Base-by-base conservation (phyloP, 2,113 vertebrate species). In the Catagonus wagneri region DNA sequence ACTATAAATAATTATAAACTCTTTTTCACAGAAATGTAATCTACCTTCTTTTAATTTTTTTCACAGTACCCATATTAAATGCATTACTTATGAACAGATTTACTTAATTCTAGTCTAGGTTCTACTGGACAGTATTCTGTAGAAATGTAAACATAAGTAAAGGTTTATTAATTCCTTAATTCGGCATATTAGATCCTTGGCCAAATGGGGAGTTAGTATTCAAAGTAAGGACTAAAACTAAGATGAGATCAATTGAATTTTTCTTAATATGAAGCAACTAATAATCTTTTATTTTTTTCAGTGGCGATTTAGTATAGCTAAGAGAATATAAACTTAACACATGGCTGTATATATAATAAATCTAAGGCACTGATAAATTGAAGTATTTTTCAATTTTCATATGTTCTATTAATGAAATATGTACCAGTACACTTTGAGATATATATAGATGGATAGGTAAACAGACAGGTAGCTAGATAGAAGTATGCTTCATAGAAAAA, bases 141-240 rank as follows among this genome's bases (percentile, higher is more conserved):
- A 80, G 36, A 66, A 61, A 85, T 50, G 17, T 54, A 71, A 90
- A 85, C 7, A 20, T 65, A 94, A 81, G 25, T 36, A 68, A 56
- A 89, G 52, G 22, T 39, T 15, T 23, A 66, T 39, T 13, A 27
- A 36, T 84, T 78, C 13, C 71, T 61, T 72, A 85, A 5, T 58
- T 61, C 52, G 63, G 2, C 11, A 68, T 39, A 22, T 69, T 89
- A 50, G 34, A 16, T 60, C 44, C 22, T 44, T 25, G 27, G 6
- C 1, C 4, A 89, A 91, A 89, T 1, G 60, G 3, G 0, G 25
- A 91, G 1, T 75, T 25, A 86, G 8, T 2, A 80, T 44, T 87
- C 17, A 80, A 78, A 94, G 12, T 83, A 61, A 63, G 93, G 65
- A 4, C 2, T 86, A 95, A 83, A 79, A 90, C 85, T 44, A 83